phyloP scores from a whole-genome alignment of 2,113 vertebrate genomes.

The Chauna torquata region DNA sequence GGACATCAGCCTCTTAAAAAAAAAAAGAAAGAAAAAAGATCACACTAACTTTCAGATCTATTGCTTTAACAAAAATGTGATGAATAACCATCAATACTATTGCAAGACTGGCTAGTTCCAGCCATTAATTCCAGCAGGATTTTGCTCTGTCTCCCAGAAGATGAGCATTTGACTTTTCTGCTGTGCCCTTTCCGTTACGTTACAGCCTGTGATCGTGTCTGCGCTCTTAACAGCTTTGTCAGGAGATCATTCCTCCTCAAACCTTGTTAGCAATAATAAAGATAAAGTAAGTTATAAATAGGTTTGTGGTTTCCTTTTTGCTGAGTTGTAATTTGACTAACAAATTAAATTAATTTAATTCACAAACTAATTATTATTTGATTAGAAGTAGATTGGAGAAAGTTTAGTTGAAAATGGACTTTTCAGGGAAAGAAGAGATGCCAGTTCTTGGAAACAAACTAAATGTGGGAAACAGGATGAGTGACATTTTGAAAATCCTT shows the following conservation, averaged over 20 bases:
- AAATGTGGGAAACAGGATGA: background rate
- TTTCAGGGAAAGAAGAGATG: background rate
- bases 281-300: slow-evolving; percentile 56
- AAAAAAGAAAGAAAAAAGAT: too few relatives aligned
- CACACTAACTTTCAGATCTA: background rate
- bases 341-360: slow-evolving; percentile 55
- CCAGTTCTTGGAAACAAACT: slow-evolving; percentile 22
- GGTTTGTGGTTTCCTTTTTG: slow-evolving; percentile 32
- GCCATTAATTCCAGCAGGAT: slow-evolving; percentile 16
- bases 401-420: slow-evolving; percentile 23
- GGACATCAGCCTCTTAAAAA: background rate
- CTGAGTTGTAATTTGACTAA: slow-evolving; percentile 48
- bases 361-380: slow-evolving; percentile 56
- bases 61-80: background rate
- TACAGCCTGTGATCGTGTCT: slow-evolving; percentile 36
- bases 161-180: background rate
- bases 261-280: slow-evolving; percentile 49
- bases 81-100: background rate
- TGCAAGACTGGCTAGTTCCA: background rate
- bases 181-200: background rate
- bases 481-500: slow-evolving; percentile 50
- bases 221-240: slow-evolving; percentile 41
- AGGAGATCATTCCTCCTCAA: slow-evolving; percentile 46
- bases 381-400: slow-evolving; percentile 19
- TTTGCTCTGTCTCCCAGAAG: slow-evolving; percentile 16